A percentile compares a stretch with the other conserved stretches of the same genome.
phyloP scores from a whole-genome alignment of 2,888 invertebrate genomes.

The Drosophila villosipedis region DNA sequence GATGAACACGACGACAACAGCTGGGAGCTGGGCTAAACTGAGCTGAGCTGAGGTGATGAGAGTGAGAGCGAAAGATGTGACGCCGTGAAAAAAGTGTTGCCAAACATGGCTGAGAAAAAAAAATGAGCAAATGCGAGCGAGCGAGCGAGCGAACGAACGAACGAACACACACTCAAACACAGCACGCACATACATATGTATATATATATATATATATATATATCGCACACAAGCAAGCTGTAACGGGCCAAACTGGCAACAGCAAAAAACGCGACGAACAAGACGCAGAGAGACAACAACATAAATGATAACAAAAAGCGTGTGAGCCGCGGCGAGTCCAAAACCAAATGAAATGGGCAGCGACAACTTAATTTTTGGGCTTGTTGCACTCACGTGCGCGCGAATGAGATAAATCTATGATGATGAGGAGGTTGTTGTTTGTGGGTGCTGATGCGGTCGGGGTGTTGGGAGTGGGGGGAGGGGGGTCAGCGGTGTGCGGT shows the following conservation, averaged over 20 bases:
- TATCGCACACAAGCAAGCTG: slow-evolving; percentile 31
- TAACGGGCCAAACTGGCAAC: slow-evolving; percentile 53
- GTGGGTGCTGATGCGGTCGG: slow-evolving; percentile 39
- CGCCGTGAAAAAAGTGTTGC: slow-evolving; percentile 49
- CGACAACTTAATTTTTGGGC: slow-evolving; percentile 67
- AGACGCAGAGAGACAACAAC: slow-evolving; percentile 39
- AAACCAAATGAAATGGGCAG: slow-evolving; percentile 49
- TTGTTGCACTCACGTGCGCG: slow-evolving; percentile 75
- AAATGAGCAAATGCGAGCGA: slow-evolving; percentile 31
- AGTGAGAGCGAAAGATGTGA: slow-evolving; percentile 50
- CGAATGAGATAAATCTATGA: slow-evolving; percentile 79
- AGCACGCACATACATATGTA: background rate
- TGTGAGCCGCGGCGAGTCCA: slow-evolving; percentile 23
- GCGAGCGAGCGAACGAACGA: background rate
- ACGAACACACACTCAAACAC: background rate
- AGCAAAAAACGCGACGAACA: slow-evolving; percentile 16
- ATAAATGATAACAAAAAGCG: slow-evolving; percentile 52
- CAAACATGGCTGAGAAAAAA: slow-evolving; percentile 47
- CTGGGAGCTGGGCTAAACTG: slow-evolving; percentile 25
- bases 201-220: background rate
- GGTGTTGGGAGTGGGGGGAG: background rate
- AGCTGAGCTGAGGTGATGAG: slow-evolving; percentile 20
- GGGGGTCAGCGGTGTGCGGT: background rate
- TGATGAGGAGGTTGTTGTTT: slow-evolving; percentile 43
- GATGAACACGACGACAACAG: slow-evolving; percentile 53